Percentiles rank a stretch among this genome's conserved stretches.
Conservation (phyloP, 2,797 vertebrate species). For the Thripadectes ignobilis region DNA sequence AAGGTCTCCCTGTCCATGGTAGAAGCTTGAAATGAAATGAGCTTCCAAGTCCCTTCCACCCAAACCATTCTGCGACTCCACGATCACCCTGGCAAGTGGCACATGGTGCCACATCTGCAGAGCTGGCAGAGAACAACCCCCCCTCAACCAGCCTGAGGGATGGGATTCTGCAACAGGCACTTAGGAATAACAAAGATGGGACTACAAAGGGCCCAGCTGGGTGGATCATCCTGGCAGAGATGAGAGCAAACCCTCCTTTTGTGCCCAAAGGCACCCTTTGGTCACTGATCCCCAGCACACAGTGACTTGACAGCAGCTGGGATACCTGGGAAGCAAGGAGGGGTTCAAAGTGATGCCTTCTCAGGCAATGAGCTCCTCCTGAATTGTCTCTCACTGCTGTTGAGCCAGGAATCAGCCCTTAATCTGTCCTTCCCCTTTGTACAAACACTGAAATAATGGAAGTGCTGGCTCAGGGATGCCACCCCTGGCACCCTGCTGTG, state of each 20-base stretch:
- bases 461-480: background rate
- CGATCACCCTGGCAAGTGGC: fast-evolving
- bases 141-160: background rate
- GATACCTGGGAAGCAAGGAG: background rate
- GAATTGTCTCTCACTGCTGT: background rate
- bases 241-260: background rate
- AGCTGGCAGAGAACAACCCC: background rate
- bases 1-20: background rate
- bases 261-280: fast-evolving
- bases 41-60: background rate
- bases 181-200: background rate
- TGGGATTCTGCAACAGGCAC: fast-evolving
- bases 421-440: background rate
- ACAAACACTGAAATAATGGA: background rate
- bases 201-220: background rate
- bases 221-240: background rate
- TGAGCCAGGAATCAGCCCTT: background rate
- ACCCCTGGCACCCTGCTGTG: background rate
- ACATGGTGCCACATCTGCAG: fast-evolving
- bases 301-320: background rate
- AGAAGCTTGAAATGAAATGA: fast-evolving
- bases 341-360: background rate
- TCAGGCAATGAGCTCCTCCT: background rate
- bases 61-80: background rate
- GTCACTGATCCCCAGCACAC: background rate